Evolutionary conservation across 2,113 vertebrate genomes (phyloP).

Genomic region (Thoracochromis brauschi): DNA sequence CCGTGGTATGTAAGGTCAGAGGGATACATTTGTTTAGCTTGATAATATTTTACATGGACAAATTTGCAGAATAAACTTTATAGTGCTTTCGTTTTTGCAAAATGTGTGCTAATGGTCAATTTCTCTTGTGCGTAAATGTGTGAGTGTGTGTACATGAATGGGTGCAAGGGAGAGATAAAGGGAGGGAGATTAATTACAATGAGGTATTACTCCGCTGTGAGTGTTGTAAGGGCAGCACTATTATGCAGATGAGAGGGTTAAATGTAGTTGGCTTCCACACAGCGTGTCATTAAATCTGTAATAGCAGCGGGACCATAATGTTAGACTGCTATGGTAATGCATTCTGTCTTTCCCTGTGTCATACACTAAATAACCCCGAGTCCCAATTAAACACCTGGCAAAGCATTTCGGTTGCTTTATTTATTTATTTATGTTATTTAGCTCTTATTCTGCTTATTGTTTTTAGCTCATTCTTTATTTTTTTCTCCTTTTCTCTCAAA

Average conservation of each 20-base stretch:
- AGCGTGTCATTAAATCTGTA: conserved; percentile 52
- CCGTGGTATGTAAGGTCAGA: neutral
- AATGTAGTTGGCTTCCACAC: conserved; percentile 39
- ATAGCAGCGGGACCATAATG: conserved; percentile 34
- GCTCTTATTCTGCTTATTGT: neutral
- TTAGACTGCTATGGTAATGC: conserved; percentile 8
- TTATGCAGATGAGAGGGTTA: conserved; percentile 64
- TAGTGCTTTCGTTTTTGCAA: conserved; percentile 26
- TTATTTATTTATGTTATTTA: neutral
- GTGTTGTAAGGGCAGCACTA: conserved; percentile 23
- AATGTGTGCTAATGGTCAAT: conserved; percentile 24
- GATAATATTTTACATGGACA: conserved; percentile 6
- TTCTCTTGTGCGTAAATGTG: neutral
- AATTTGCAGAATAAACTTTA: conserved; percentile 7
- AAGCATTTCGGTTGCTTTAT: neutral
- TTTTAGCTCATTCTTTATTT: neutral
- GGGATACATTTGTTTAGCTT: conserved; percentile 1
- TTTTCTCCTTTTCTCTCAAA: neutral
- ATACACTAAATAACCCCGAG: neutral
- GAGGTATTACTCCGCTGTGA: conserved; percentile 14
- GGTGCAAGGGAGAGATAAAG: conserved; percentile 15
- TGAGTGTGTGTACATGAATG: neutral
- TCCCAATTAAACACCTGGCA: conserved; percentile 33
- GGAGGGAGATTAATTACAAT: conserved; percentile 28
- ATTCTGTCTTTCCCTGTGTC: neutral